Percentiles rank a stretch among this genome's conserved stretches.
Conservation (phyloP, 2,113 vertebrate species). For the Oreochromis tanganicae region DNA sequence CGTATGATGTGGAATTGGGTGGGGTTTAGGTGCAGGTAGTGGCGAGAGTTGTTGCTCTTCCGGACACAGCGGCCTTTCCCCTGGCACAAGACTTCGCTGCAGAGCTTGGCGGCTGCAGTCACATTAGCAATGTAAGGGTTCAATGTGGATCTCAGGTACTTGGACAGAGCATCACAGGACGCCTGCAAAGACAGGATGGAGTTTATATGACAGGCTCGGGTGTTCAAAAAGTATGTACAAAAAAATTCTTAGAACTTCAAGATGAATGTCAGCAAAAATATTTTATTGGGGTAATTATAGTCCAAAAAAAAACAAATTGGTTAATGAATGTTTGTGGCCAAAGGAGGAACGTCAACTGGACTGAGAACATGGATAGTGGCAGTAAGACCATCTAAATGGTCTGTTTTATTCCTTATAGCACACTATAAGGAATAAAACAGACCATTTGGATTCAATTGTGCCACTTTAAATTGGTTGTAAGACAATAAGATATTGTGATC, state of each 20-base stretch:
- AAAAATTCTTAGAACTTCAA: not conserved
- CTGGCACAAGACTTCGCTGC: slow-evolving; percentile 78
- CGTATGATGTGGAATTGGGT: slow-evolving; percentile 45
- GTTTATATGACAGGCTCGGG: not conserved
- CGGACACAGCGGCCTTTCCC: slow-evolving; percentile 77
- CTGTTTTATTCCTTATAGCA: not conserved
- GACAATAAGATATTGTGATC: not conserved
- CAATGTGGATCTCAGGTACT: slow-evolving; percentile 63
- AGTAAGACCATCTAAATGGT: not conserved
- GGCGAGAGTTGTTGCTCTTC: slow-evolving; percentile 70
- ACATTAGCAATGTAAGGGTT: slow-evolving; percentile 85
- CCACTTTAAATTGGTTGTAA: not conserved
- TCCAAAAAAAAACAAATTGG: not conserved
- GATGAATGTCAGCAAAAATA: not conserved
- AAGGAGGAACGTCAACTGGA: not conserved
- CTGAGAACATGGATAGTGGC: not conserved
- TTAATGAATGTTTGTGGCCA: not conserved
- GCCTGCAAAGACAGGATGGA: slow-evolving; percentile 11
- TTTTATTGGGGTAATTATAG: not conserved
- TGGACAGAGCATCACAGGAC: slow-evolving; percentile 62
- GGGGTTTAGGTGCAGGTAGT: slow-evolving; percentile 81
- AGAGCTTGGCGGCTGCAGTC: slow-evolving; percentile 82
- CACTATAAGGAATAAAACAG: too few relatives aligned
- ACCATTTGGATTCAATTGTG: not conserved
- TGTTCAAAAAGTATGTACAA: not conserved